Conservation (phyloP, 2,888 invertebrate genomes). For the Biston betularia region DNA sequence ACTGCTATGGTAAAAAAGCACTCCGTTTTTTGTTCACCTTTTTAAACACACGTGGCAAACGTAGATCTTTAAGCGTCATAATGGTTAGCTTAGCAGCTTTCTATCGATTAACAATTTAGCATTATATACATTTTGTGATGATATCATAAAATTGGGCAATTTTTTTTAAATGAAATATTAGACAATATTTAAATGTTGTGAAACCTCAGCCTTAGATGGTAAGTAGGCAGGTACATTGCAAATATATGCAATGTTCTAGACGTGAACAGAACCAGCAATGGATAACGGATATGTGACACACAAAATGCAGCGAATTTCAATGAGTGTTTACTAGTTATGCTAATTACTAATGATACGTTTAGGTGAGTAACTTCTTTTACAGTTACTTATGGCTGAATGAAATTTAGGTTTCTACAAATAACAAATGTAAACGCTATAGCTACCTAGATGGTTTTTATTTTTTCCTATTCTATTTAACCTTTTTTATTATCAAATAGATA, state of each 20-base stretch:
- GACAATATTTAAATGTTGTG: too few species aligned
- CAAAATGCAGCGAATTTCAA: slow-evolving; percentile 48
- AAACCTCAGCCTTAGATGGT: background rate
- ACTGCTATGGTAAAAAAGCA: slow-evolving; percentile 22
- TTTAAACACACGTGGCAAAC: slow-evolving; percentile 18
- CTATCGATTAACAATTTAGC: background rate
- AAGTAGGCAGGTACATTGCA: slow-evolving; percentile 18
- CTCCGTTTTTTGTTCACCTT: slow-evolving; percentile 14
- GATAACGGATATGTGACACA: slow-evolving; percentile 54
- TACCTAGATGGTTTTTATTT: background rate
- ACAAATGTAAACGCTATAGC: background rate
- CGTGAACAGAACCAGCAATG: slow-evolving; percentile 51
- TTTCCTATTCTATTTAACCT: background rate
- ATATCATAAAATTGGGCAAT: too few species aligned
- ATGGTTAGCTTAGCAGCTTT: background rate
- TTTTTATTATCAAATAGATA: background rate
- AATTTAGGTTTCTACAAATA: slow-evolving; percentile 2
- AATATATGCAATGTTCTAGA: slow-evolving; percentile 37
- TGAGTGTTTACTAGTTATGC: slow-evolving; percentile 45
- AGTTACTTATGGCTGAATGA: slow-evolving; percentile 8
- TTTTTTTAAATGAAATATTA: too few species aligned
- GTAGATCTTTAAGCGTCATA: background rate
- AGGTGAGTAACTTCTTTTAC: slow-evolving; percentile 2
- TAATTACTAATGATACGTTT: slow-evolving; percentile 32
- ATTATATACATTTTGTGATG: too few species aligned